phyloP scores from a whole-genome alignment of 2,113 vertebrate species.

The human region DNA sequence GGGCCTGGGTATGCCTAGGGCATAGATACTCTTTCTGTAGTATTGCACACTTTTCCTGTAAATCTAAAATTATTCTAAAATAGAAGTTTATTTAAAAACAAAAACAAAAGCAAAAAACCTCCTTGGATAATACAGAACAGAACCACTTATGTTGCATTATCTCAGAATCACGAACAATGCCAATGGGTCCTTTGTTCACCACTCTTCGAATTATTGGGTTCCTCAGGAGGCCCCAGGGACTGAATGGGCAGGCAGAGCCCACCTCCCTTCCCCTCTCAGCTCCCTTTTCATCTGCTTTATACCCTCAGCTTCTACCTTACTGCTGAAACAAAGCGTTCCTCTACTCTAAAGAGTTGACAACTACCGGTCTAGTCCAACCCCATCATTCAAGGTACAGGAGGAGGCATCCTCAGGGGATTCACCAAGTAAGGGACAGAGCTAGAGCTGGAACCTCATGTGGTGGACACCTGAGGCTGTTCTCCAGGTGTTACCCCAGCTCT shows the following conservation, averaged over 20 bases:
- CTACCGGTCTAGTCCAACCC: not conserved
- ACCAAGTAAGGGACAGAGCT: not conserved
- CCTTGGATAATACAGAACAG: not conserved
- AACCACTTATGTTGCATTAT: not conserved
- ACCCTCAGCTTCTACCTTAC: not conserved
- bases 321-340: not conserved
- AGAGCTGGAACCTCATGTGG: not conserved
- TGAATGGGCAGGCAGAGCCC: not conserved
- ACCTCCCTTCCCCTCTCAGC: too few species aligned
- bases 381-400: not conserved
- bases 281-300: not conserved
- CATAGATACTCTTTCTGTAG: not conserved
- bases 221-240: not conserved
- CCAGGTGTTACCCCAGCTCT: not conserved
- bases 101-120: not conserved
- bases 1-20: not conserved
- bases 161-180: not conserved
- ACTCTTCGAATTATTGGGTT: not conserved
- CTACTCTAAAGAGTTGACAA: not conserved
- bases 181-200: too few species aligned
- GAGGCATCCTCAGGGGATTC: not conserved
- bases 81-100: not conserved
- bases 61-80: conserved; percentile 21
- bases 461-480: not conserved
- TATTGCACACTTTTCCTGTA: not conserved